phyloP scores from a whole-genome alignment of 2,888 invertebrate species.

The Diachrysia chrysitis region DNA sequence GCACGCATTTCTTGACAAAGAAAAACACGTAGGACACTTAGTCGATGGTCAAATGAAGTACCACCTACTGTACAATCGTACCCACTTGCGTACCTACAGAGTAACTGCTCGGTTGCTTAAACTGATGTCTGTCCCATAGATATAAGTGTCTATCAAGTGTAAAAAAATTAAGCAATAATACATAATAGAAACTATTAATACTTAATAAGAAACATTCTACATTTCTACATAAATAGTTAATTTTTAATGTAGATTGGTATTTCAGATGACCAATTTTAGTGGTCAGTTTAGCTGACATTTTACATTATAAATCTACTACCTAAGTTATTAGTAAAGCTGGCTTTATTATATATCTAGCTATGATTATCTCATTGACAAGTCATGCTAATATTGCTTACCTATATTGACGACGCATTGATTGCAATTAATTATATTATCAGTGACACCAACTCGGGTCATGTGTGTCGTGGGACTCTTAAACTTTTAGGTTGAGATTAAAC shows the following conservation, averaged over 20 bases:
- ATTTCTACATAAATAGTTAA: too few species aligned
- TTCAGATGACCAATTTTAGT: background rate
- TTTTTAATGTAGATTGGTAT: too few species aligned
- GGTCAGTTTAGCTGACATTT: background rate
- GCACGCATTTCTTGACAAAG: slow-evolving; percentile 10
- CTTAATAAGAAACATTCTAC: too few species aligned
- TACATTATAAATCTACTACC: background rate
- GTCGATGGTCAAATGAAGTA: too few species aligned
- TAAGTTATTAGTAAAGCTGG: too few species aligned
- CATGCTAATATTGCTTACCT: slow-evolving; percentile 14
- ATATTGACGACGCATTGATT: slow-evolving; percentile 23
- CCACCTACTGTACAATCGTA: too few species aligned
- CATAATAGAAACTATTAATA: too few species aligned
- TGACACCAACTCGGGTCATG: slow-evolving; percentile 32
- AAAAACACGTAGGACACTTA: background rate
- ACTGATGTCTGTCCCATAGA: too few species aligned
- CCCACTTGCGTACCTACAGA: too few species aligned
- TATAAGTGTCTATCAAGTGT: too few species aligned
- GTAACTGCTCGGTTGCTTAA: too few species aligned
- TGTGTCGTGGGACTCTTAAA: slow-evolving; percentile 16
- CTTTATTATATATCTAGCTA: background rate
- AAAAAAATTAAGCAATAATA: too few species aligned
- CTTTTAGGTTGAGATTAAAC: slow-evolving; percentile 21
- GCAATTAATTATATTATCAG: slow-evolving; percentile 33
- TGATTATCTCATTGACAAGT: slow-evolving; percentile 10